Base-by-base conservation (phyloP, 23 tunicate species). In the Ascidia mentula region DNA sequence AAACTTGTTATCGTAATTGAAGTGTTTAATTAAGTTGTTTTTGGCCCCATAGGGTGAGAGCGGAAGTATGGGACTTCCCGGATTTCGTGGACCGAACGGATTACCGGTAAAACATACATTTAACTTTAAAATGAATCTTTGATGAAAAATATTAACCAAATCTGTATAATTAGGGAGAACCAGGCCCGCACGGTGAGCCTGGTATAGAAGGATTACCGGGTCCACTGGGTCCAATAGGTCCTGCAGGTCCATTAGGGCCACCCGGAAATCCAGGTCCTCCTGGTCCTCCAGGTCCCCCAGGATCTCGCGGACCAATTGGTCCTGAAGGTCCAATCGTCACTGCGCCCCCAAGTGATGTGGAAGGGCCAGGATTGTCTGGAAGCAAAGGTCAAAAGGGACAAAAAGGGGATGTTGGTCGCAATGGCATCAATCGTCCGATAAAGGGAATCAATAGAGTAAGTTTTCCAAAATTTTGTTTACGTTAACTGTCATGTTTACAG, bases 381-480 rank as follows among this genome's bases (percentile, higher is more conserved):
- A 1, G 22, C 0, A 36, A 69, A 34, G 90, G 90, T 31, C 84
- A 69, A 18, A 86, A 86, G 59, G 90, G 90, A 12, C 79, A 79
- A 34, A 86, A 86, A 61, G 90, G 90, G 0, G 90, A 86, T 2
- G 80, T 59, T n/a, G 90, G 90, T 24, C 73, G 84, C 34, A 74
- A 79, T 32, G 84, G 84, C n/a, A 61, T 73, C 7, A 86, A 77
- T 36, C 84, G 90, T 0, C 53, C 36, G 1, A 74, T 70, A 46
- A 86, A 86, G 59, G 90, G 90, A 18, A 65, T 81, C 34, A 46
- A 37, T 18, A 38, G 77, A 61, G 82, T 79, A 36, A 34, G 45
- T 3, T 18, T 39, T 30, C 18, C n/a, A 36, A 13, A 26, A 46
- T 30, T 15, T 61, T 60, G 65, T 53, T 20, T 53, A 6, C 12